These are phyloP conservation scores for Halcyon senegalensis DNA, from an alignment of 2,113 vertebrate genomes.

Conservation along the genomic window DNA sequence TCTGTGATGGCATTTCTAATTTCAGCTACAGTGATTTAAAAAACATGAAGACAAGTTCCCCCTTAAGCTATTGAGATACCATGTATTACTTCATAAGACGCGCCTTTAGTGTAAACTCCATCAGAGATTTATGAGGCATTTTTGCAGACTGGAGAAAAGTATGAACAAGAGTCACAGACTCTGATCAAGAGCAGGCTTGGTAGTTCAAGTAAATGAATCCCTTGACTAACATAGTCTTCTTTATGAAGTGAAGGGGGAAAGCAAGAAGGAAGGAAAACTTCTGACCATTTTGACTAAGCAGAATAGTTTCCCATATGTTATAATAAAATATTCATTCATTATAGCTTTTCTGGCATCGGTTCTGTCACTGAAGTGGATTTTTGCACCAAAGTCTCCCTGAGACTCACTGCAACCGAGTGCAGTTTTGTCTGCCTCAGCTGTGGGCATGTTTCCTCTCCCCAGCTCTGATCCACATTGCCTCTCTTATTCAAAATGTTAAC, in stretches of 20 bases:
- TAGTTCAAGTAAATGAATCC: background rate
- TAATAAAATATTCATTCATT: conserved; percentile 71
- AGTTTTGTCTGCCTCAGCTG: background rate
- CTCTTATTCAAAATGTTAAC: background rate
- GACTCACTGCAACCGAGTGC: background rate
- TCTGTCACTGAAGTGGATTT: background rate
- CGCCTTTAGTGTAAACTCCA: background rate
- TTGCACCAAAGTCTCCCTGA: background rate
- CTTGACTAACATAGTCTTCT: background rate
- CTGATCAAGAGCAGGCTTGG: background rate
- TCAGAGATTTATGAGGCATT: background rate
- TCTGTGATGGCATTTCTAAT: background rate
- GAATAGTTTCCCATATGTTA: conserved; percentile 34
- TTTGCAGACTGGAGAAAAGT: background rate
- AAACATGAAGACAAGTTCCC: background rate
- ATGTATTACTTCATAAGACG: background rate
- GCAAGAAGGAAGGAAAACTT: background rate
- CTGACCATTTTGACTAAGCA: background rate
- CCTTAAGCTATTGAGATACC: background rate
- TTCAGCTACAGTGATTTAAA: background rate
- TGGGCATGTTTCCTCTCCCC: background rate
- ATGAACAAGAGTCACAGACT: background rate
- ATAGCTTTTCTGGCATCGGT: background rate
- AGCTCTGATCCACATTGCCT: fast-evolving
- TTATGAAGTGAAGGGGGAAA: background rate